Evolutionary conservation across 2,888 invertebrate genomes (phyloP).

Genomic region (Noctua janthina): DNA sequence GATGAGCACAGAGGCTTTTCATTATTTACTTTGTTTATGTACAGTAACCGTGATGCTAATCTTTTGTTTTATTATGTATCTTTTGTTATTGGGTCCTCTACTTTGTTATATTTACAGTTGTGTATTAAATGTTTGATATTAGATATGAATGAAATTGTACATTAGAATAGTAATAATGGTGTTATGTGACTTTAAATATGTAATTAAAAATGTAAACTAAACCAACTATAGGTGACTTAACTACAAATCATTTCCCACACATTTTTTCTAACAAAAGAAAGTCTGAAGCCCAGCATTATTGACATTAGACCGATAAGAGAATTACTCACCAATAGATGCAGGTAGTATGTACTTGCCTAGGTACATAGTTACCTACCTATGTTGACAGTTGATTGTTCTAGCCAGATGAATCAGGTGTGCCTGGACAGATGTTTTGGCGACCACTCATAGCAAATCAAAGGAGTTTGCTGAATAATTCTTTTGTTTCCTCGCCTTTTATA

Average conservation of each 20-base stretch:
- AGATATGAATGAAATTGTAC: background rate
- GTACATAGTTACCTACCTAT: background rate
- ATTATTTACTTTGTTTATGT: conserved; percentile 84
- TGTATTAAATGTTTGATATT: background rate
- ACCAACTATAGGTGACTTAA: background rate
- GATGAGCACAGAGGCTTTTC: conserved; percentile 87
- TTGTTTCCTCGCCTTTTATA: conserved; percentile 31
- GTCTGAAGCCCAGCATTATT: conserved; percentile 27
- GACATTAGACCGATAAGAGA: conserved; percentile 55
- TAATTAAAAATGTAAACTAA: background rate
- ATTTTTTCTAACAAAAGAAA: conserved; percentile 43
- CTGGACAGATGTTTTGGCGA: conserved; percentile 40
- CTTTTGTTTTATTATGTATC: conserved; percentile 41
- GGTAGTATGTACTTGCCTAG: conserved; percentile 15
- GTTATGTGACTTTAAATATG: background rate
- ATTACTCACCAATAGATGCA: conserved; percentile 48
- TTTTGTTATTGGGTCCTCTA: conserved; percentile 17
- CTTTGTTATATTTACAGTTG: background rate
- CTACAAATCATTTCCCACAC: background rate
- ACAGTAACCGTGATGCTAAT: conserved; percentile 58
- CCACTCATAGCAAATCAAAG: conserved; percentile 25
- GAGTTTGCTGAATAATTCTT: conserved; percentile 39
- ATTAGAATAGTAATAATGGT: background rate
- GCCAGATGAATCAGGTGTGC: conserved; percentile 55
- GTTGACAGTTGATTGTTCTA: conserved; percentile 60